Evolutionary conservation across 2,888 invertebrate genomes (phyloP), one percentile per base, ranked within the genome.

Genomic region (Campoplex nolae): DNA sequence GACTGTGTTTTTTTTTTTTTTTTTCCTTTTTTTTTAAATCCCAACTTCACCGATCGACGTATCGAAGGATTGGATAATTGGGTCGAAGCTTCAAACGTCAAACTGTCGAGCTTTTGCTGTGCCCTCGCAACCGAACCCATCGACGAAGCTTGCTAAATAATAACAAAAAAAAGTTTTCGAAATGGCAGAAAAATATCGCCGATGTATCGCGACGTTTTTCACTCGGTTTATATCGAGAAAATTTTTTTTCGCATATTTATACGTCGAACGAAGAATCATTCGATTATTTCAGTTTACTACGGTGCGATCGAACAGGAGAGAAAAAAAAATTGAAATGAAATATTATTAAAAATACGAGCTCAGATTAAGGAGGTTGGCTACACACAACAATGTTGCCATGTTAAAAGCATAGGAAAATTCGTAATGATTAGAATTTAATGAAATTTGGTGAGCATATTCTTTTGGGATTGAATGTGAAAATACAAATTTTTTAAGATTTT

Each of bases 61-160:
- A 48, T n/a, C 35, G 28, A 54, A 58, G 62, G 67, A 67, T 48
- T 56, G 28, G 76, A 76, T 85, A 85, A 85, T 85, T 85, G 80
- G 85, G 70, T 77, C 80, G 75, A 85, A 85, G 76, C 48, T 70
- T 81, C 71, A 76, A 56, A 76, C 65, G 80, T 85, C 54, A 77
- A 85, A 54, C 65, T 76, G 42, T 45, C 56, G 16, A 54, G 58
- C 6, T 45, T 75, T 48, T 70, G 16, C 18, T 6, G 48, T 13
- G 13, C 38, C 28, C 38, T 45, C 74, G 68, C 23, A 45, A 48
- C 16, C 28, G 4, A 45, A 62, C 35, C 51, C 51, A 32, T 70
- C 68, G 74, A 79, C 38, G 48, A 51, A 11, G 6, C 42, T 48
- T 71, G 11, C 38, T 42, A 73, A 81, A 85, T 28, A 71, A 68